Base-by-base conservation (phyloP, 37 sponge, comb jelly and placozoan genomes). In the Ianthella basta region DNA sequence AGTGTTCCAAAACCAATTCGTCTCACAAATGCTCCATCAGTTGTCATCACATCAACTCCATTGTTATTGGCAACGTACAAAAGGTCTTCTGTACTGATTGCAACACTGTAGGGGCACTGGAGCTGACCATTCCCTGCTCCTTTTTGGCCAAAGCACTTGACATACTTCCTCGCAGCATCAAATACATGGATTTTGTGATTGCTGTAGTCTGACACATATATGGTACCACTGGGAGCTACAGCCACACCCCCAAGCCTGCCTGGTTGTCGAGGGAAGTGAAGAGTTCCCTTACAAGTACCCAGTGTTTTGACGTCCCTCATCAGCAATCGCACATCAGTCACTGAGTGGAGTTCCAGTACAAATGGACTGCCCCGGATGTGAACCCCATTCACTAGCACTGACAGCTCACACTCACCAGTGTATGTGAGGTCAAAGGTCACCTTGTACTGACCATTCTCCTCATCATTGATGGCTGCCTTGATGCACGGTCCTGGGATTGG, bases 341-440 rank as follows among this genome's bases (percentile, higher is more conserved):
- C 80, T 79, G 54, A 53, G 25, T n/a, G 29, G 55, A 79, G 50
- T 10, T 72, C 15, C n/a, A n/a, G n/a, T n/a, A n/a, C n/a, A n/a
- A n/a, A n/a, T n/a, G n/a, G n/a, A n/a, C n/a, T n/a, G n/a, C n/a
- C n/a, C n/a, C n/a, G n/a, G n/a, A n/a, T n/a, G n/a, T n/a, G n/a
- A n/a, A n/a, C n/a, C n/a, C n/a, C n/a, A n/a, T n/a, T n/a, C n/a
- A n/a, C n/a, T n/a, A n/a, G n/a, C n/a, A n/a, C n/a, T n/a, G n/a
- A n/a, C n/a, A n/a, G n/a, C n/a, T n/a, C n/a, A n/a, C n/a, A n/a
- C n/a, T n/a, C n/a, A n/a, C n/a, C n/a, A n/a, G n/a, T n/a, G n/a
- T n/a, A n/a, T n/a, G n/a, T n/a, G n/a, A n/a, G n/a, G n/a, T n/a
- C n/a, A n/a, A n/a, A n/a, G n/a, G n/a, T n/a, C n/a, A n/a, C n/a